Evolutionary conservation across 2,888 invertebrate species (phyloP).

Genomic region (Mycalesis mineus): DNA sequence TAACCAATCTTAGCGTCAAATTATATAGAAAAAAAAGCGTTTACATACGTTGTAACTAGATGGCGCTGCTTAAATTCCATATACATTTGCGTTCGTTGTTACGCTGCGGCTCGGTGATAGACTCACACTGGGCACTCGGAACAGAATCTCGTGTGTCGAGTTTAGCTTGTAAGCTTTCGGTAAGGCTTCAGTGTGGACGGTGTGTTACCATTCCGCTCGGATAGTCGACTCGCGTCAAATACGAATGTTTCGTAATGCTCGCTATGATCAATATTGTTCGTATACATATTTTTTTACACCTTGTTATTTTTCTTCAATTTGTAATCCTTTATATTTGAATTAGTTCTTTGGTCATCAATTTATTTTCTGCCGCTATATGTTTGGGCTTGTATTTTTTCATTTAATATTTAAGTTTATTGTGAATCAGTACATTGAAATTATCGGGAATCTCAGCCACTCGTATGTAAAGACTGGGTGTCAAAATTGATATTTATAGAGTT

Average conservation of each 20-base stretch:
- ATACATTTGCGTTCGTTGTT: too few species aligned
- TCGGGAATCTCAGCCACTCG: conserved; percentile 21
- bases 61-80: too few species aligned
- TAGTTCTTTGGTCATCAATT: not conserved
- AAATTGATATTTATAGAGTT: conserved; percentile 26
- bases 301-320: conserved; percentile 11
- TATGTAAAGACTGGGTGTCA: conserved; percentile 18
- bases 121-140: too few species aligned
- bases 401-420: not conserved
- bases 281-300: conserved; percentile 8
- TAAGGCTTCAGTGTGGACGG: conserved; percentile 17
- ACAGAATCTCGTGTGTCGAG: conserved; percentile 15
- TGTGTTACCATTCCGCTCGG: conserved; percentile 28
- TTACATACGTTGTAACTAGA: too few species aligned
- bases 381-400: too few species aligned
- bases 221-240: conserved; percentile 26
- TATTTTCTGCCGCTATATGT: not conserved
- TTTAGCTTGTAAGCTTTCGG: conserved; percentile 21
- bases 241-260: conserved; percentile 41
- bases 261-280: conserved; percentile 43
- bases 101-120: too few species aligned
- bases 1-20: too few species aligned
- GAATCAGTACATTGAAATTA: not conserved
- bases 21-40: too few species aligned
- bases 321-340: conserved; percentile 4